A percentile compares a stretch with the other conserved stretches of the same genome.
Conservation (phyloP, 2,113 vertebrate genomes). For the Polypterus senegalus region DNA sequence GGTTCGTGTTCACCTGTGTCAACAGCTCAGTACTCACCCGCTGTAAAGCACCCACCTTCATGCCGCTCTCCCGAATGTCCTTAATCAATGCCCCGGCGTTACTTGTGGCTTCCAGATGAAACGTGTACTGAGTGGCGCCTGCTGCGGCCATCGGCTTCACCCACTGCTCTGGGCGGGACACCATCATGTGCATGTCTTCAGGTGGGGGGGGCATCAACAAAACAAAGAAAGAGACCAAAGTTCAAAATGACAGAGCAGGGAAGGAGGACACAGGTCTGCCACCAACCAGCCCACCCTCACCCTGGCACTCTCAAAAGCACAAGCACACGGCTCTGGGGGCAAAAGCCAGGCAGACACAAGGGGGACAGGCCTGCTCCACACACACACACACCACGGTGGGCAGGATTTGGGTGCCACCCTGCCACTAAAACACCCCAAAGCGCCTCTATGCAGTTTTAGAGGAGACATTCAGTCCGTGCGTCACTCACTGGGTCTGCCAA, state of each 20-base stretch:
- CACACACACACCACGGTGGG: too few relatives aligned
- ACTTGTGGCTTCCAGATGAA: slow-evolving; percentile 80
- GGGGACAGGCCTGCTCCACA: too few relatives aligned
- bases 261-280: too few relatives aligned
- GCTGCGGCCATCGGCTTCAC: slow-evolving; percentile 90
- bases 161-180: slow-evolving; percentile 87
- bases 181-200: slow-evolving; percentile 98
- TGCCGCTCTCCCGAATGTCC: slow-evolving; percentile 81
- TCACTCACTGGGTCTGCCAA: too few relatives aligned
- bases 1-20: not conserved
- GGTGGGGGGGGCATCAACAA: not conserved
- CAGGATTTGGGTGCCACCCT: too few relatives aligned
- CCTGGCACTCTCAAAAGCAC: not conserved
- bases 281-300: too few relatives aligned
- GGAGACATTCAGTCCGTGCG: too few relatives aligned
- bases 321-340: not conserved
- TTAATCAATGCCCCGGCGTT: slow-evolving; percentile 89
- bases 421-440: too few relatives aligned
- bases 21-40: not conserved
- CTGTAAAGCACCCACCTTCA: slow-evolving; percentile 67
- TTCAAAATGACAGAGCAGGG: too few relatives aligned
- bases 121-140: slow-evolving; percentile 89
- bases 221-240: too few relatives aligned
- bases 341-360: not conserved
- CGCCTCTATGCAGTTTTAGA: too few relatives aligned